Evolutionary conservation across 1,140 invertebrate genomes (phyloP).

Genomic region (Frieseomelitta varia): DNA sequence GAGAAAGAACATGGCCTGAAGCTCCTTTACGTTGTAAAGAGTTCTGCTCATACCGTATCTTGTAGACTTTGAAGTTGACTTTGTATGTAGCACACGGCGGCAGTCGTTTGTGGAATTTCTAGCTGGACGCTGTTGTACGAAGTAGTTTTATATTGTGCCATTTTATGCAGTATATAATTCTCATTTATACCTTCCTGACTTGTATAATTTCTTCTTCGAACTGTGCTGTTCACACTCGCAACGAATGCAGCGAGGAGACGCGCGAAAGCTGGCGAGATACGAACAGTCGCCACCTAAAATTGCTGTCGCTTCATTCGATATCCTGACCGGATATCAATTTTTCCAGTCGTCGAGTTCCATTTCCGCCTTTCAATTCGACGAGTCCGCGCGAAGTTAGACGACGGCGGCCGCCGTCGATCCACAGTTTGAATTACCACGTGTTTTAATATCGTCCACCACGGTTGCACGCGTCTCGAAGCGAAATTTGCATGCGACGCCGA

Average conservation of each 20-base stretch:
- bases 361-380: neutral
- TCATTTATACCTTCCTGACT: no score
- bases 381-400: neutral
- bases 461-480: neutral
- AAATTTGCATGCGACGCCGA: conserved; percentile 1
- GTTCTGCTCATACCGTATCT: neutral
- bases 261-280: neutral
- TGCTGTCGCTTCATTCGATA: neutral
- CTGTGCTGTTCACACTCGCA: no score
- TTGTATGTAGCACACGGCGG: neutral
- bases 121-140: no score
- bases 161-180: no score
- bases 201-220: no score
- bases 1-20: neutral
- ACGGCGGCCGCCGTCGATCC: neutral
- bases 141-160: no score
- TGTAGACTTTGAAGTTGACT: conserved; percentile 9
- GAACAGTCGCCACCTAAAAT: neutral
- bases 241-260: no score
- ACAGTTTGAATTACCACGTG: neutral
- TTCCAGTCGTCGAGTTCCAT: conserved; percentile 3
- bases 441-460: neutral
- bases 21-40: neutral
- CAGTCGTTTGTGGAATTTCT: no score
- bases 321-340: conserved; percentile 7